These are phyloP conservation scores for Prionace glauca DNA, from an alignment of 2,797 vertebrate genomes.

Conservation along the genomic window DNA sequence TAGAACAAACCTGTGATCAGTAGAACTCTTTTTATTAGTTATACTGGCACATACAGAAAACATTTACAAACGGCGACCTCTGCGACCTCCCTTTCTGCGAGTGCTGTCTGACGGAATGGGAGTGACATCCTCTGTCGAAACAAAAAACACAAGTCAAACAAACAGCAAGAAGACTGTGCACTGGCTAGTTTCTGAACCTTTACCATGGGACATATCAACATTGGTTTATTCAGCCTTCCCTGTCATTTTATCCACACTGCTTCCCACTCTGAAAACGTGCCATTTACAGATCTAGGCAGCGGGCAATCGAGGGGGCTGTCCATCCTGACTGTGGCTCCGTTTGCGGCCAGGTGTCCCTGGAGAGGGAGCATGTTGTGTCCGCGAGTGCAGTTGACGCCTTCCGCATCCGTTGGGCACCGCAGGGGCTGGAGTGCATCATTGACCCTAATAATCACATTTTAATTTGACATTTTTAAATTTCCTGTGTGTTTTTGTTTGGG, in stretches of 20 bases:
- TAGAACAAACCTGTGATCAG: neutral
- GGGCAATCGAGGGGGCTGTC: no score
- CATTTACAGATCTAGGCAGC: no score
- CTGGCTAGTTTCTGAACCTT: neutral
- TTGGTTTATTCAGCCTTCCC: neutral
- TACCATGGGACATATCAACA: neutral
- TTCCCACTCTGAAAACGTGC: no score
- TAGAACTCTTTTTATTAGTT: constrained; percentile 68
- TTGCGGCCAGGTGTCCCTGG: no score
- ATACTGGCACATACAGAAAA: constrained; percentile 49
- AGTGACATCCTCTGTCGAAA: constrained; percentile 84
- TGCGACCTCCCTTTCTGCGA: constrained; percentile 93
- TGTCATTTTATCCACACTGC: neutral
- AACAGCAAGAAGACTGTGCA: neutral
- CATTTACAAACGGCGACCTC: constrained; percentile 87
- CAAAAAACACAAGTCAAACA: constrained; percentile 38
- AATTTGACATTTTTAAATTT: no score
- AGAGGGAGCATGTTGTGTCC: no score
- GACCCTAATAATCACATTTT: no score
- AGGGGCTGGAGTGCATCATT: no score
- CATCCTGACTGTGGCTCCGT: no score
- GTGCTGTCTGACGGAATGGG: constrained; percentile 97
- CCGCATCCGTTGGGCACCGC: no score
- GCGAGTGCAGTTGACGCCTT: no score
- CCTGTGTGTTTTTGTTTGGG: no score